These are phyloP conservation scores for Pyrrhosoma nymphula DNA, from an alignment of 2,888 invertebrate species.

Conservation along the genomic window DNA sequence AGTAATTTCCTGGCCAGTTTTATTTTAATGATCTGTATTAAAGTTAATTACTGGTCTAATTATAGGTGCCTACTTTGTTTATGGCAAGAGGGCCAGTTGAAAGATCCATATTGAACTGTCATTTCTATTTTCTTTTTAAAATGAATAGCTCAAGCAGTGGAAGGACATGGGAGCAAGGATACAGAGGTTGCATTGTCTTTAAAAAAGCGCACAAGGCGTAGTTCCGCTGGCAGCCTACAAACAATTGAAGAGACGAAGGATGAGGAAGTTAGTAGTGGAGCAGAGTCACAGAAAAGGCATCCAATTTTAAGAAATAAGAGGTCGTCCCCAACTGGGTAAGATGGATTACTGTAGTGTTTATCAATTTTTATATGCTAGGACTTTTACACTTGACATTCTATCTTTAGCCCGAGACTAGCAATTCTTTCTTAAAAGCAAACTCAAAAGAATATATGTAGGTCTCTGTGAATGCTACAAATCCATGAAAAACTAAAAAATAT, in stretches of 20 bases:
- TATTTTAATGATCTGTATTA: too few species aligned
- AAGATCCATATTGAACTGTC: too few species aligned
- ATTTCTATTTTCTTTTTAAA: not conserved
- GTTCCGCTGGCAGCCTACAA: not conserved
- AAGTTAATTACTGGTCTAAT: too few species aligned
- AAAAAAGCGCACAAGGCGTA: not conserved
- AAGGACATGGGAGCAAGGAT: not conserved
- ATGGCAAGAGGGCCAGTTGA: too few species aligned
- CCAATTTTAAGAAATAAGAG: not conserved
- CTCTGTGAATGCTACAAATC: too few species aligned
- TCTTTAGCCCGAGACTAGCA: too few species aligned
- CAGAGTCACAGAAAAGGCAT: not conserved
- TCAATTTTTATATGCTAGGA: not conserved
- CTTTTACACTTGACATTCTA: too few species aligned
- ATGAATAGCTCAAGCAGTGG: not conserved
- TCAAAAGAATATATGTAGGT: too few species aligned
- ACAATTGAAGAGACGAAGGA: not conserved
- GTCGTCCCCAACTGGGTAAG: constrained; percentile 39
- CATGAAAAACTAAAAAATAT: too few species aligned
- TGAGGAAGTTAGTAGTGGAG: constrained; percentile 10
- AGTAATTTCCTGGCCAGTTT: too few species aligned
- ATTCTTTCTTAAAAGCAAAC: too few species aligned
- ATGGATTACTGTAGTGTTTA: not conserved
- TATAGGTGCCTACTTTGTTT: too few species aligned
- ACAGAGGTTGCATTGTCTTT: not conserved